These are phyloP conservation scores for Sphenopsis melanotis DNA, from an alignment of 2,797 vertebrate genomes.

Conservation along the genomic window DNA sequence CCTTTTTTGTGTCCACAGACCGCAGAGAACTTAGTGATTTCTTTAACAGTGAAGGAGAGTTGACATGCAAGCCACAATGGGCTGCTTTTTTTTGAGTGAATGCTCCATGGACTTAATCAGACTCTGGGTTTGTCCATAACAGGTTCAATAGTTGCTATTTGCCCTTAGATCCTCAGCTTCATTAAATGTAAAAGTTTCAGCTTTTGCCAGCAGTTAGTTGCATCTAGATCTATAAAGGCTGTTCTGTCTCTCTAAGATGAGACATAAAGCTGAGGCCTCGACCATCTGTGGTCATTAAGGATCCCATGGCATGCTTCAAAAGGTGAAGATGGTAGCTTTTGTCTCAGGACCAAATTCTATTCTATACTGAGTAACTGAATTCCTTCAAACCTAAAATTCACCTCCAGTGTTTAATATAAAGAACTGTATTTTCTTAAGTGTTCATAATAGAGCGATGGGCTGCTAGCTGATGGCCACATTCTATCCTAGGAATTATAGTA, in stretches of 20 bases:
- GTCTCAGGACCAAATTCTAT: constrained; percentile 1
- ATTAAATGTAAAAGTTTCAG: constrained; percentile 71
- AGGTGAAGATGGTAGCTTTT: constrained; percentile 14
- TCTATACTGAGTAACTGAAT: not conserved
- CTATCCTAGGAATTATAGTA: not conserved
- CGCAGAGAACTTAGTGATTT: constrained; percentile 40
- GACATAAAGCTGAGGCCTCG: constrained; percentile 47
- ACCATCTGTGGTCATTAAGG: constrained; percentile 66
- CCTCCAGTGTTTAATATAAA: not conserved
- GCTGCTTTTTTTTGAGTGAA: constrained; percentile 48
- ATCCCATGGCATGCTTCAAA: constrained; percentile 53
- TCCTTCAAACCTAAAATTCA: constrained; percentile 23
- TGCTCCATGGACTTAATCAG: constrained; percentile 74
- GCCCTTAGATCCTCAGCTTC: constrained; percentile 65
- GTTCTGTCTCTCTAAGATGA: constrained; percentile 53
- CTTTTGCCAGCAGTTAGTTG: constrained; percentile 58
- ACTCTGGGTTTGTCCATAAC: constrained; percentile 69
- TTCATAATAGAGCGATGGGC: not conserved
- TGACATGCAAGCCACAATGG: constrained; percentile 41
- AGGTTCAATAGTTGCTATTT: constrained; percentile 69
- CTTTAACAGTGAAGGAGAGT: constrained; percentile 44
- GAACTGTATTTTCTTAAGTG: not conserved
- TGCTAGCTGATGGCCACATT: not conserved
- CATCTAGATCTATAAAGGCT: constrained; percentile 68
- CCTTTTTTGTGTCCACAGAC: not conserved